Percentiles rank a stretch among this genome's conserved stretches.
Conservation (phyloP, 2,888 invertebrate genomes). For the Chrysopilus asiliformis region DNA sequence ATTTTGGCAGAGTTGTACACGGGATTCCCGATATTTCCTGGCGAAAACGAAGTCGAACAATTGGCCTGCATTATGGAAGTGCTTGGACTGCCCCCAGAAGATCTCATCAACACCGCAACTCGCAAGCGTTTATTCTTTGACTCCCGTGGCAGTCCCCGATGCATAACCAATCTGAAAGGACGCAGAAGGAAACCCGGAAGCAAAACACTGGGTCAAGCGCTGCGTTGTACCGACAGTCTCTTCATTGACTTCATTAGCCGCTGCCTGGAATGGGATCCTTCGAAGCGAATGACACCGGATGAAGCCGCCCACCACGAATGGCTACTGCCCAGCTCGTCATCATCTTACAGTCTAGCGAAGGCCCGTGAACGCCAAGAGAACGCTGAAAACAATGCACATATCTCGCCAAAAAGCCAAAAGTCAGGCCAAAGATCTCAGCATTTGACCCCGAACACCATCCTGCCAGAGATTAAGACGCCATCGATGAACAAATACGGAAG, state of each 20-base stretch:
- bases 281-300: conserved; percentile 78
- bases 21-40: conserved; percentile 90
- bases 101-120: conserved; percentile 72
- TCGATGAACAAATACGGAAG: conserved; percentile 29
- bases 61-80: conserved; percentile 96
- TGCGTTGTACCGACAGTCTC: conserved; percentile 72
- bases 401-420: conserved; percentile 25
- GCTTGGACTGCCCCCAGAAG: conserved; percentile 76
- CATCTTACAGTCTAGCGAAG: conserved; percentile 24
- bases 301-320: conserved; percentile 84
- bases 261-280: conserved; percentile 91
- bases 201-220: conserved; percentile 63
- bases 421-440: conserved; percentile 10
- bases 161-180: conserved; percentile 86
- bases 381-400: conserved; percentile 18
- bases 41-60: conserved; percentile 94
- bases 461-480: conserved; percentile 35
- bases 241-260: conserved; percentile 84
- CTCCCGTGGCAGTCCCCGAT: conserved; percentile 81
- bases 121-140: conserved; percentile 74
- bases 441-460: conserved; percentile 21
- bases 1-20: conserved; percentile 93
- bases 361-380: conserved; percentile 18
- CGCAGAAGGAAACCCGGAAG: conserved; percentile 80
- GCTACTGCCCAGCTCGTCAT: conserved; percentile 48